Base-by-base conservation (phyloP, 1,140 invertebrate species). In the Pogonomyrmex barbatus region DNA sequence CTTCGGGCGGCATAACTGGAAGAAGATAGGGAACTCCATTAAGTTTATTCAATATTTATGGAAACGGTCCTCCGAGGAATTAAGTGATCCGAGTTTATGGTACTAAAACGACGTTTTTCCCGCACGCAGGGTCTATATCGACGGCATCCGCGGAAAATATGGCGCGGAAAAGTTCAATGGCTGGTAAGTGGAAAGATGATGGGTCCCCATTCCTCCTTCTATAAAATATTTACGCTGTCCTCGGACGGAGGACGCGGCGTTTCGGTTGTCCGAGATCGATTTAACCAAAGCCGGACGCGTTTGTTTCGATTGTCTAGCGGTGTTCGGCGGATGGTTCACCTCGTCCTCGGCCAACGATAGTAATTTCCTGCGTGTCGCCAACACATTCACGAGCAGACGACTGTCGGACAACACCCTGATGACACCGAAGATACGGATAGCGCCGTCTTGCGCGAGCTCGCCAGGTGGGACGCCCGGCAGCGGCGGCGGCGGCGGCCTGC, bases 341-440 rank as follows among this genome's bases (percentile, higher is more conserved):
- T 96, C 97, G 1, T 96, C 97, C 0, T 97, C 97, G 33, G 97
- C 97, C 45, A 97, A 97, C 33, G 98, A 98, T 92, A 97, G 97
- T 92, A 98, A 98, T 94, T 98, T 98, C 95, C 95, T 99, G 91
- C 96, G 97, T 60, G 98, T 99, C 2, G 96, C 96, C 56, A 98
- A 97, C 91, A 96, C 97, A 4, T 97, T 98, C 92, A 97, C 97
- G 30, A 98, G 97, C 92, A 96, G 98, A 67, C 97, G 98, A 52
- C 96, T 98, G 36, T 98, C 98, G 4, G 98, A 99, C 94, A 99
- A 98, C 94, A 98, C 98, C 36, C 95, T 99, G 89, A 98, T 98
- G 96, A 97, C 98, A 39, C 97, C 98, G 12, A 98, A 98, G 95
- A 98, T 98, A 88, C 96, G 97, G 14, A 97, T 98, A 54, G 97